Percentiles rank a stretch among this genome's conserved stretches.
These are phyloP conservation scores for Punctoribates punctum DNA, from an alignment of 2,888 invertebrate genomes.

Conservation along the genomic window DNA sequence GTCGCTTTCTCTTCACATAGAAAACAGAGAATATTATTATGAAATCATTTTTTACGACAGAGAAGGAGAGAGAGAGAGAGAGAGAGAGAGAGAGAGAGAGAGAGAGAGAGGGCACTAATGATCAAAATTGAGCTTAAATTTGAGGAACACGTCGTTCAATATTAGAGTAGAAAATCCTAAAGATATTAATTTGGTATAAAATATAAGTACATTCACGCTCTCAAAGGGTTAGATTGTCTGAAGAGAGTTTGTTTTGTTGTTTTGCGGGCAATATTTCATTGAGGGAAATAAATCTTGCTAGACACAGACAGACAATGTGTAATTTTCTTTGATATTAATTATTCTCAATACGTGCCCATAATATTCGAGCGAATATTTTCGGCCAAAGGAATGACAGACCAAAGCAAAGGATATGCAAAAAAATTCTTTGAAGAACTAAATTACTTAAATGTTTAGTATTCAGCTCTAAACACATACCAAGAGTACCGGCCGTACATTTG, in stretches of 20 bases:
- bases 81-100: neutral
- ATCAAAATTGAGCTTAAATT: constrained; percentile 16
- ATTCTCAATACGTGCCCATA: constrained; percentile 26
- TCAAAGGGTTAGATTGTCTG: neutral
- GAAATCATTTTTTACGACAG: too few species aligned
- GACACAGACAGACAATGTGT: constrained; percentile 10
- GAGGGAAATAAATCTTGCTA: constrained; percentile 1
- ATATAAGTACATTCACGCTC: neutral
- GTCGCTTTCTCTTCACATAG: too few species aligned
- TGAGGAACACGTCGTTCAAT: constrained; percentile 3
- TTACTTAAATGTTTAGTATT: neutral
- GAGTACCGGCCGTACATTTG: neutral
- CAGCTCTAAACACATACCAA: neutral
- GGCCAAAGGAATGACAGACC: constrained; percentile 9
- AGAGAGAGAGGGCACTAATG: constrained; percentile 2
- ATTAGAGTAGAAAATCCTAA: neutral
- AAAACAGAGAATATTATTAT: too few species aligned
- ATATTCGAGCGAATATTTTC: neutral
- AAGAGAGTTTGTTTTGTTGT: neutral
- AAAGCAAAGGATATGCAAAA: neutral
- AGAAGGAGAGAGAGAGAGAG: constrained; percentile 3
- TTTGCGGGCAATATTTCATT: constrained; percentile 8
- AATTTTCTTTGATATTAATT: constrained; percentile 27
- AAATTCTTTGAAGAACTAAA: neutral
- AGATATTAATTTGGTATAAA: neutral